Evolutionary conservation across 2,888 invertebrate species (phyloP).

Genomic region (Pristionchus mayeri): DNA sequence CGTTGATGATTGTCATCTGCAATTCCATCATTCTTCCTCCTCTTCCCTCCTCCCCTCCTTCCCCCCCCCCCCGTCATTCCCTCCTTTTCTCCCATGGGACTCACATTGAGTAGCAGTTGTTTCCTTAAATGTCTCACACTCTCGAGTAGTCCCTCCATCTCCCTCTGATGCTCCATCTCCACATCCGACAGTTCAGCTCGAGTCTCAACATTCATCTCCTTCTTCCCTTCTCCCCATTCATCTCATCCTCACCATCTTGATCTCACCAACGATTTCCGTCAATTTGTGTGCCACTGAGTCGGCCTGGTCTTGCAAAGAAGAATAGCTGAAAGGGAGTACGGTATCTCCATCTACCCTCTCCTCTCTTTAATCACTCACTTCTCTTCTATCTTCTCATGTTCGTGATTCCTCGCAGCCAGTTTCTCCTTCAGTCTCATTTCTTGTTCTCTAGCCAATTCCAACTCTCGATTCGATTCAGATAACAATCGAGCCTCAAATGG

Average conservation of each 20-base stretch:
- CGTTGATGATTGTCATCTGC: conserved; percentile 87
- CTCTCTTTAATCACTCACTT: conserved; percentile 49
- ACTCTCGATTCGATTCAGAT: conserved; percentile 85
- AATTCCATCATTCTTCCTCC: background rate
- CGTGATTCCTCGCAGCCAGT: conserved; percentile 44
- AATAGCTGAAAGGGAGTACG: conserved; percentile 82
- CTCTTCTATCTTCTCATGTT: conserved; percentile 62
- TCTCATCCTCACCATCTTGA: conserved; percentile 52
- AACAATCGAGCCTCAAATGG: conserved; percentile 86
- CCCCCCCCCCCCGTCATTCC: too few relatives aligned
- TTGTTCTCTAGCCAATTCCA: conserved; percentile 60
- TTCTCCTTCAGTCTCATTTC: conserved; percentile 55
- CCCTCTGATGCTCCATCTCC: conserved; percentile 94
- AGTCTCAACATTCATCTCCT: conserved; percentile 86
- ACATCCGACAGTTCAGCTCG: conserved; percentile 79
- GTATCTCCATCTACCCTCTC: background rate
- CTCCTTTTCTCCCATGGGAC: background rate
- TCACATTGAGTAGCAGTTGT: conserved; percentile 38
- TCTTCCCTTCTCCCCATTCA: conserved; percentile 49
- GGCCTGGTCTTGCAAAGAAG: conserved; percentile 93
- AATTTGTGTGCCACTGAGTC: conserved; percentile 92
- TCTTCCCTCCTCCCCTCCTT: too few relatives aligned
- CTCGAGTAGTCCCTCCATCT: conserved; percentile 95
- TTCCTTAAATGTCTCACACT: conserved; percentile 90
- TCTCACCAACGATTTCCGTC: conserved; percentile 78